phyloP scores from a whole-genome alignment of 2,888 invertebrate species.

The Drosophila suboccidentalis region DNA sequence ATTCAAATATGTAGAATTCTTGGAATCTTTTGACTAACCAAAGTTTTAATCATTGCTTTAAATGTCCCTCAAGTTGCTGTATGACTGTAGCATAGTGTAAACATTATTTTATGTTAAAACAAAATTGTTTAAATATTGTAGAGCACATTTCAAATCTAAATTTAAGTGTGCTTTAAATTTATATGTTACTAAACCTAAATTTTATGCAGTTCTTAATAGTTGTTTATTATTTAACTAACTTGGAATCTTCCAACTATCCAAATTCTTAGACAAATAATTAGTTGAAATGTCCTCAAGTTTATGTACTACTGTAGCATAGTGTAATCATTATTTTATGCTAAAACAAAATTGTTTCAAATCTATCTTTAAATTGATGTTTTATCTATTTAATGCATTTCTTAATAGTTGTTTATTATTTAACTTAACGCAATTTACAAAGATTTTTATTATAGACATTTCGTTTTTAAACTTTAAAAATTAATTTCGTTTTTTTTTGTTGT shows the following conservation, averaged over 20 bases:
- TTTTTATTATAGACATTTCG: slow-evolving; percentile 56
- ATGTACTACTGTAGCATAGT: too few relatives aligned
- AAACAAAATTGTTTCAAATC: background rate
- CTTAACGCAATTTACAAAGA: slow-evolving; percentile 80
- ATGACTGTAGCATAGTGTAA: too few relatives aligned
- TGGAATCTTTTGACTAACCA: background rate
- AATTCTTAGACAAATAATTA: too few relatives aligned
- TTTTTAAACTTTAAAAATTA: slow-evolving; percentile 45
- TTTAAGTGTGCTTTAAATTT: background rate
- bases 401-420: slow-evolving; percentile 72
- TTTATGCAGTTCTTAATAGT: slow-evolving; percentile 53
- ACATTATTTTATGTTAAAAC: too few relatives aligned
- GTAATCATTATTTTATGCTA: background rate
- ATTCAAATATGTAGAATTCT: slow-evolving; percentile 2
- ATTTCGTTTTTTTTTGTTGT: slow-evolving; percentile 22
- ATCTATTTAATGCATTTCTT: slow-evolving; percentile 36
- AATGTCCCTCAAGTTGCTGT: too few relatives aligned
- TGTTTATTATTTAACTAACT: slow-evolving; percentile 71
- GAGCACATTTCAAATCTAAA: too few relatives aligned
- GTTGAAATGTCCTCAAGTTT: too few relatives aligned
- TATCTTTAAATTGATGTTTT: background rate
- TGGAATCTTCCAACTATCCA: too few relatives aligned
- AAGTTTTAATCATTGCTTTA: too few relatives aligned
- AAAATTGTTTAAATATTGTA: too few relatives aligned
- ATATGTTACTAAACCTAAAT: too few relatives aligned